These are phyloP conservation scores for Equus przewalskii DNA, from an alignment of 2,113 vertebrate species.

Conservation along the genomic window DNA sequence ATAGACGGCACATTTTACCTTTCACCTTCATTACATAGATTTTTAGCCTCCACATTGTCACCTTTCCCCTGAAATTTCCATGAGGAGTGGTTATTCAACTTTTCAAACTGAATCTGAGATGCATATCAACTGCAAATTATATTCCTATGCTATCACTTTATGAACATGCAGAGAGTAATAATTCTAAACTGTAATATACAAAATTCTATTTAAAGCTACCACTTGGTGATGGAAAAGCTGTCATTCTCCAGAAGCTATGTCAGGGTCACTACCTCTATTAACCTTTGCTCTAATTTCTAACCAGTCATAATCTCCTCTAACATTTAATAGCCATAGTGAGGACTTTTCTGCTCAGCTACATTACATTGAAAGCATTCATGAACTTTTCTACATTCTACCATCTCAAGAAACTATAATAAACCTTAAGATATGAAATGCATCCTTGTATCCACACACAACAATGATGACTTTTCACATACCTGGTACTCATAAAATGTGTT, in stretches of 20 bases:
- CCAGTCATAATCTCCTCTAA: neutral
- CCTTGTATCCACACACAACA: neutral
- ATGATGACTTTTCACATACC: neutral
- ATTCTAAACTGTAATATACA: accelerated
- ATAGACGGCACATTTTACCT: neutral
- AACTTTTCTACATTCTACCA: neutral
- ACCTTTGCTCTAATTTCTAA: neutral
- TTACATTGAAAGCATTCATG: neutral
- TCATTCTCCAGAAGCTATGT: neutral
- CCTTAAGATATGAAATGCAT: neutral
- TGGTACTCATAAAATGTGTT: neutral
- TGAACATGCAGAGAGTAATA: neutral
- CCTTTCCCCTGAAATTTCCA: neutral
- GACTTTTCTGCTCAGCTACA: no score
- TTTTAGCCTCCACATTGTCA: neutral
- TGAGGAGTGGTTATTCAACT: neutral
- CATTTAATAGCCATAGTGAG: neutral
- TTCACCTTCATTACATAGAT: neutral
- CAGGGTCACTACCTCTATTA: neutral
- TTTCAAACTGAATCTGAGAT: neutral
- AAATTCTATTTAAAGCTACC: neutral
- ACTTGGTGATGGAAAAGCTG: neutral
- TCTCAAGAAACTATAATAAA: neutral
- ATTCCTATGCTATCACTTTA: neutral
- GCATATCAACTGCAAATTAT: neutral